These are phyloP conservation scores for Montipora cactus DNA, from an alignment of 64 coral and sea anemone genomes.

Conservation along the genomic window DNA sequence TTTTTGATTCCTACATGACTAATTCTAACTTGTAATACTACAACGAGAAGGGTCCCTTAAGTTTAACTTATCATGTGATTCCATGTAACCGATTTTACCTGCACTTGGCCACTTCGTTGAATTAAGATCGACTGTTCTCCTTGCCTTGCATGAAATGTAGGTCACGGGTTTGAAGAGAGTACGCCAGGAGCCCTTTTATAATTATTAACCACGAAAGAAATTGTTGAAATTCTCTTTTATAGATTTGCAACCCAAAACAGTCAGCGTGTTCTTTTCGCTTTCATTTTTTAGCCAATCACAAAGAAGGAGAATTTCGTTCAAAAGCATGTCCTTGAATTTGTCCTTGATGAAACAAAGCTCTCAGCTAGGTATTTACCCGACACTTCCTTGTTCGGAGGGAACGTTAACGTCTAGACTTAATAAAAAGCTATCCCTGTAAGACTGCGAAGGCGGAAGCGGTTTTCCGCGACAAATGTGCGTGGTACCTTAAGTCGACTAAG, in stretches of 20 bases:
- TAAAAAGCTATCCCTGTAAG: too few species aligned
- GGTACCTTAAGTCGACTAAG: too few species aligned
- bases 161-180: not conserved
- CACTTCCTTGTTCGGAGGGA: not conserved
- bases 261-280: not conserved
- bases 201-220: not conserved
- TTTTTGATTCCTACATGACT: too few species aligned
- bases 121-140: not conserved
- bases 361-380: not conserved
- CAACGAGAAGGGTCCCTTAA: too few species aligned
- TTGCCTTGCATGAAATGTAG: not conserved
- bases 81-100: not conserved
- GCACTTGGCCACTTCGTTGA: not conserved
- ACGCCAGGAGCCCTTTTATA: not conserved
- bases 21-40: too few species aligned
- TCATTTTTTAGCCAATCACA: not conserved
- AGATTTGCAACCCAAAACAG: not conserved
- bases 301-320: too few species aligned
- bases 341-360: too few species aligned
- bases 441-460: too few species aligned
- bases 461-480: too few species aligned
- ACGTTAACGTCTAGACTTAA: too few species aligned
- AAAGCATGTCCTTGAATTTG: too few species aligned
- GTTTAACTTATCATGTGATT: not conserved
- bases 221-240: not conserved